These are phyloP conservation scores for Lacerta bilineata DNA, from an alignment of 2,797 vertebrate species.

Conservation along the genomic window DNA sequence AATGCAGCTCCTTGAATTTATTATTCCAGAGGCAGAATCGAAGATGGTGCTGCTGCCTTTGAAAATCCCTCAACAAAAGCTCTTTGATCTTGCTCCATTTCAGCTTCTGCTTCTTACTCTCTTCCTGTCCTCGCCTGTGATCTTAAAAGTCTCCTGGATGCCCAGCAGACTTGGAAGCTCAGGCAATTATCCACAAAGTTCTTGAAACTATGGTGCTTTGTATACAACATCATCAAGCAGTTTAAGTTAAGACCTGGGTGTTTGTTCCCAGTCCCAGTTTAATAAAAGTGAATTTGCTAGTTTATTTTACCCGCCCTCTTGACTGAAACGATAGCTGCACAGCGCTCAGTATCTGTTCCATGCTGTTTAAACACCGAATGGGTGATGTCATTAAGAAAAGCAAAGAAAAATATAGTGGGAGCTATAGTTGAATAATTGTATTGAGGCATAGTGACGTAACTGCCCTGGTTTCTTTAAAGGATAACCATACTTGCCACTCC, in stretches of 20 bases:
- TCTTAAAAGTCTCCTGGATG: slow-evolving; percentile 1
- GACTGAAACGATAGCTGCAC: background rate
- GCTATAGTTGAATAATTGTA: background rate
- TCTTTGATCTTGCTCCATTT: slow-evolving; percentile 51
- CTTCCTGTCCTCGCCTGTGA: slow-evolving; percentile 41
- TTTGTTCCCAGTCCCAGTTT: background rate
- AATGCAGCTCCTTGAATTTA: slow-evolving; percentile 53
- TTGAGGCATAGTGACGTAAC: too few relatives aligned
- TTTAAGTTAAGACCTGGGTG: background rate
- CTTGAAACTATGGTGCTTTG: background rate
- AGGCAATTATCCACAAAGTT: background rate
- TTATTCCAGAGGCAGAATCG: background rate
- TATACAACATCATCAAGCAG: background rate
- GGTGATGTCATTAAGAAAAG: too few relatives aligned
- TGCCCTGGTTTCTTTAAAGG: background rate
- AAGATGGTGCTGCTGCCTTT: slow-evolving; percentile 55
- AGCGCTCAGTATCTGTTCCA: too few relatives aligned
- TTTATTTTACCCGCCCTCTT: background rate
- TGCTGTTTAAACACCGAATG: background rate
- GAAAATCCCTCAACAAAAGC: slow-evolving; percentile 51
- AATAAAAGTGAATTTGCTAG: background rate
- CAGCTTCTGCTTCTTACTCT: slow-evolving; percentile 41
- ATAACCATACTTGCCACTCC: background rate
- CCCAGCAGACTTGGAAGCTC: background rate
- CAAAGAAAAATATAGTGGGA: background rate